Evolutionary conservation across 2,797 vertebrate species (phyloP), one percentile per base, ranked within the genome.

Genomic region (Chrosomus eos): DNA sequence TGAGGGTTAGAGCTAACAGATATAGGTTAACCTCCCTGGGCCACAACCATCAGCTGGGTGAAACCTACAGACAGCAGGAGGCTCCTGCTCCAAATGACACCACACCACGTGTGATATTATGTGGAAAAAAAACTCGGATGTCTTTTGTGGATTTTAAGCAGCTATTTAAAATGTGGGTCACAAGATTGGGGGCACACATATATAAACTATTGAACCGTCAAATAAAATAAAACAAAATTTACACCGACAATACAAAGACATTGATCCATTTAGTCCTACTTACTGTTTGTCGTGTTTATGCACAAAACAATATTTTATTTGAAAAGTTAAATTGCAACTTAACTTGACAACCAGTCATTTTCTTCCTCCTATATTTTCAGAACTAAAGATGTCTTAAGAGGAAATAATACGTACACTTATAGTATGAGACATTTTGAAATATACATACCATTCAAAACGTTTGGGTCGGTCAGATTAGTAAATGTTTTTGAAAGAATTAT

Each of bases 21-120:
- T 87, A 85, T 85, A 89, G 75, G 85, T 85, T 89, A 83, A 88
- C 82, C 43, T 83, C 74, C 55, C 7, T 8, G 40, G 53, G 45
- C 18, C 28, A 48, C 66, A 76, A 62, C 66, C 48, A 67, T 84
- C 84, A 86, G 76, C 81, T 72, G 81, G 62, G 13, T n/a, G 43
- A 80, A 84, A 79, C 60, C 33, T 72, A 31, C 45, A 23, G 38
- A 60, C 67, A 58, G 53, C 78, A 78, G 66, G 55, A 74, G 75
- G 76, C 40, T 55, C 58, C 53, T 33, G 81, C 38, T 68, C 21
- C 19, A 58, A 68, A 77, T 19, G 18, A 6, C 33, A 68, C 23
- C 26, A 64, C 23, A n/a, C 4, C 51, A 81, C 4, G 31, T 51
- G 79, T 31, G 21, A 80, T 51, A 33, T 14, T 33, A 33, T 1